phyloP scores from a whole-genome alignment of 2,113 vertebrate species.

The Bubo blakistoni region DNA sequence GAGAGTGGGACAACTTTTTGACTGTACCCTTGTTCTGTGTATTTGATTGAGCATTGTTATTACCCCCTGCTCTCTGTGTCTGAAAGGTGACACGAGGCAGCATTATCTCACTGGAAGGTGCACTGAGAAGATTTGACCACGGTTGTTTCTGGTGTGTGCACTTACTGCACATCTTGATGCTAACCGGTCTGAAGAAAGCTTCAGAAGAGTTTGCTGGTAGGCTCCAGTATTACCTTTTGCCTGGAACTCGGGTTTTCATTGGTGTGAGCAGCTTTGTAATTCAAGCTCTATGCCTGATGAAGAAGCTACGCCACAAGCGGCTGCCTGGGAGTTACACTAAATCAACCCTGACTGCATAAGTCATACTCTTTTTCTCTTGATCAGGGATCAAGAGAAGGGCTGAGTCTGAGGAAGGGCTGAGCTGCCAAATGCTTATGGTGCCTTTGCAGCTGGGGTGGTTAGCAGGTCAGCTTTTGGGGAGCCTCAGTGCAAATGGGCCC shows the following conservation, averaged over 20 bases:
- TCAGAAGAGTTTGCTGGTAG: not conserved
- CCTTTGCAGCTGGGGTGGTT: not conserved
- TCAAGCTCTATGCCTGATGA: not conserved
- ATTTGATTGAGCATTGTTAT: not conserved
- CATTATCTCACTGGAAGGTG: not conserved
- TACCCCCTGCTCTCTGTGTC: not conserved
- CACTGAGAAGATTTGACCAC: not conserved
- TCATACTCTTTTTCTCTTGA: accelerated
- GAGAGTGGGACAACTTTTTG: not conserved
- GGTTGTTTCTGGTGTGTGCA: not conserved
- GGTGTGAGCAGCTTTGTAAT: not conserved
- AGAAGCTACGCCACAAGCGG: not conserved
- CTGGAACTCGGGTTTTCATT: not conserved
- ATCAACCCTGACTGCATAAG: not conserved
- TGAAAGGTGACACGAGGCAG: not conserved
- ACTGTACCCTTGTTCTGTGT: not conserved
- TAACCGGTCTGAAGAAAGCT: not conserved
- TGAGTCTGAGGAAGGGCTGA: not conserved
- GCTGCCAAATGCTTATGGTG: not conserved
- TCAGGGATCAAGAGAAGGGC: not conserved
- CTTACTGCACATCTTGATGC: not conserved
- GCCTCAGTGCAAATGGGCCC: not conserved
- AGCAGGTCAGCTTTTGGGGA: not conserved
- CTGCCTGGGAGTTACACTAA: not conserved
- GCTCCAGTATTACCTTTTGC: not conserved